Evolutionary conservation across 2,113 vertebrate species (phyloP), one percentile per base, ranked within the genome.

Genomic region (Eptatretus burgeri): DNA sequence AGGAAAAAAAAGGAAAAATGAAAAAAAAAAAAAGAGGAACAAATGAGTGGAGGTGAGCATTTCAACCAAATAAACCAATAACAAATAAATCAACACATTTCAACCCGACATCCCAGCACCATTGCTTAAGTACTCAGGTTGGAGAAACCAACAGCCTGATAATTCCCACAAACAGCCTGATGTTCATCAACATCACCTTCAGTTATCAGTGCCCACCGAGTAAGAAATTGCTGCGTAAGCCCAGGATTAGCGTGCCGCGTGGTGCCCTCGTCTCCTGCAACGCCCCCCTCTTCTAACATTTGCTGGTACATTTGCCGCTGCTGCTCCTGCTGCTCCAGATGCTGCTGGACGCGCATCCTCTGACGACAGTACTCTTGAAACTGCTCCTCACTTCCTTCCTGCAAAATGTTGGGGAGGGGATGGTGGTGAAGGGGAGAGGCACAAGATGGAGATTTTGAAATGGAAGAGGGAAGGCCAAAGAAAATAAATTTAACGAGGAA

Each of bases 261-360:
- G 9, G 12, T 60, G 56, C 80, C 81, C 5, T 88, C 80, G 63
- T 78, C 79, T 2, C 81, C 84, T 70, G 81, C 82, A 64, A 98
- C 91, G 2, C 91, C 91, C 68, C 91, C 91, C 72, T 98, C 91
- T 49, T 89, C 72, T 66, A 98, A 71, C 91, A 98, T 98, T 68
- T 95, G 89, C 72, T 93, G 86, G 69, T 98, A 98, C 50, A 95
- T 74, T 68, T 95, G 83, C 16, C 78, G 75, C 56, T 98, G 89
- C 51, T 95, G 86, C 69, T 94, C 84, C 13, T 96, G 94, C 75
- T 93, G 87, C 63, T 94, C 87, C n/a, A 95, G 73, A 70, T 95
- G 91, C 70, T 95, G 91, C 71, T 93, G 89, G 65, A 93, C 91
- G 1, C 91, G 85, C n/a, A 87, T 70, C 1, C 85, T 81, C 71